Evolutionary conservation across 2,113 vertebrate species (phyloP), one percentile per base, ranked within the genome.

Genomic region (Grallaria varia): DNA sequence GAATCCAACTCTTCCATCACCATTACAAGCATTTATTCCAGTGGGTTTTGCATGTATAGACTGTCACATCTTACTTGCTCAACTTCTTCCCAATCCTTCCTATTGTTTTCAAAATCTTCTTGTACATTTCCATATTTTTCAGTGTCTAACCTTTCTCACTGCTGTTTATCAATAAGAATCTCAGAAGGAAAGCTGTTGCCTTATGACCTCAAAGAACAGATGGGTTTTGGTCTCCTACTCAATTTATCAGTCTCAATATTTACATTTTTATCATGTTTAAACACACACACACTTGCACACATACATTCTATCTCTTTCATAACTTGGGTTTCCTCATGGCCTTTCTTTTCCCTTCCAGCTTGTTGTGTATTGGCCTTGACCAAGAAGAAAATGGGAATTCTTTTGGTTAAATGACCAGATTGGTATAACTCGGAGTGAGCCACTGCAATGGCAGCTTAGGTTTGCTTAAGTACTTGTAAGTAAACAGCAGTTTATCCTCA

Each of bases 281-380:
- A 37, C 5, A 27, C 10, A 63, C 10, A 63, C 2, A 22, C 7
- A 13, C 5, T 10, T 4, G 12, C 15, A 62, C 8, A 12, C 0
- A 1, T 27, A 9, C 18, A 16, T 62, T 22, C 5, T n/a, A 6
- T 21, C 12, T 81, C n/a, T 77, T 74, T 68, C 35, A 19, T 27
- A 4, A 14, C 17, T 62, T 66, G 5, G 2, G 10, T 45, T 91
- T 94, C 74, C 33, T 21, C 14, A 30, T 40, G 11, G 5, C 30
- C 20, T 85, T 15, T 12, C 4, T 40, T 64, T 82, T 33, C 35
- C 24, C 19, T 67, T 88, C 24, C 20, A n/a, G 14, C 42, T 14
- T 42, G 14, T 25, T 64, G 14, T 2, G 2, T 31, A 28, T 21
- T 62, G 7, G 6, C 30, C 8, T 92, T 77, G 20, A 9, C 3